Base-by-base conservation (phyloP, 35 echinoderm and acorn worm genomes). In the Holothuria glaberrima region DNA sequence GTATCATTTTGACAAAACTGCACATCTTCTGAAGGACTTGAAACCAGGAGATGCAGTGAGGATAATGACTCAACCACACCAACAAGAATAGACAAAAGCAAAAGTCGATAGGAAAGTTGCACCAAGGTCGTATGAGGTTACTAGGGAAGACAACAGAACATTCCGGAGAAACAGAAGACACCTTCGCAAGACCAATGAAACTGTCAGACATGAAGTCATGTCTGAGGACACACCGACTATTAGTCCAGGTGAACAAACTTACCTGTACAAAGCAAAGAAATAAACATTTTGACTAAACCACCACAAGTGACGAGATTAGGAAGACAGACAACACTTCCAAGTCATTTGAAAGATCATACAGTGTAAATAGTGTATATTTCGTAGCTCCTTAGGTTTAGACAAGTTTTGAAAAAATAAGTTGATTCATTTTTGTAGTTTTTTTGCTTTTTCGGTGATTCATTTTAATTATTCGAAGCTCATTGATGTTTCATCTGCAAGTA, bases 171-270 rank as follows among this genome's bases (percentile, higher is more conserved):
- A 91, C 68, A 70, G 80, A 74, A 86, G 46, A 75, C 58, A 86
- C 38, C 90, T 91, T 66, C 22, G 90, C 1, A 72, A 56, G 16
- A 75, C 91, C 28, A 92, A 58, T 56, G 91, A 66, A 81, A 26
- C 9, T 46, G 54, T 89, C 77, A 58, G 10, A 82, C 22, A 18
- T 59, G 34, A 36, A 44, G 35, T 19, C 34, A 78, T 78, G 74
- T 13, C 74, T 78, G 6, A 78, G 16, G 28, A 75, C 71, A 26
- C 14, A 32, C 71, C 19, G 22, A 26, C 34, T 44, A 35, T 20
- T 25, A 22, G 6, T 18, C 38, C 76, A 48, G n/a, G 25, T 36
- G 38, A 46, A 9, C 32, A 19, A 78, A 78, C 28, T 29, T 36
- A 78, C 19, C 45, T 4, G 9, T 24, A 78, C 35, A 78, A 12